A percentile compares a stretch with the other conserved stretches of the same genome.
These are phyloP conservation scores for Temnothorax nylanderi DNA, from an alignment of 1,140 invertebrate species.

Conservation along the genomic window DNA sequence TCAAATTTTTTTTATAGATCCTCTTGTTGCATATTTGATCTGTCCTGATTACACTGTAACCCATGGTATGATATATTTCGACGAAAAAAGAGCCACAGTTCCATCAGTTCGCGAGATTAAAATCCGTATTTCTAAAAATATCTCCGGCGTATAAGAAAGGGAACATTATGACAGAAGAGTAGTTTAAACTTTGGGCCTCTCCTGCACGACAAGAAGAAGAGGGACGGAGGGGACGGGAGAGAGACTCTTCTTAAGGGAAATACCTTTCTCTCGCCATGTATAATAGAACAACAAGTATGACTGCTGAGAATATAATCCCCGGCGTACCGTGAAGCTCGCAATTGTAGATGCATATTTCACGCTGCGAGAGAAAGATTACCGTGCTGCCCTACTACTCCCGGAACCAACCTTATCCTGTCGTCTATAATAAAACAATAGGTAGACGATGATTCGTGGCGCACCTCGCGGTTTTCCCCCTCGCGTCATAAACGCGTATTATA, in stretches of 20 bases:
- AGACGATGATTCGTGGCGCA: constrained; percentile 52
- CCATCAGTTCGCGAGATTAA: constrained; percentile 19
- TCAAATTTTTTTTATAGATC: background rate
- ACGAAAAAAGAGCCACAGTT: background rate
- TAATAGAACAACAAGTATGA: constrained; percentile 63
- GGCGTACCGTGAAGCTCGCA: constrained; percentile 54
- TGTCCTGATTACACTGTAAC: background rate
- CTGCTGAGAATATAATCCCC: constrained; percentile 59
- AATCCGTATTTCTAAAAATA: constrained; percentile 27
- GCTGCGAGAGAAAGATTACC: constrained; percentile 58
- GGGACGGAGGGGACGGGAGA: no score
- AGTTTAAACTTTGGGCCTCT: constrained; percentile 39
- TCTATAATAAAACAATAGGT: constrained; percentile 62
- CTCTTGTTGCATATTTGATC: background rate
- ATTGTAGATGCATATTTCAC: constrained; percentile 62
- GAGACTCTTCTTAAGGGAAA: constrained; percentile 42
- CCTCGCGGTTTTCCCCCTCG: constrained; percentile 38
- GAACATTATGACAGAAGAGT: constrained; percentile 32
- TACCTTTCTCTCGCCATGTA: constrained; percentile 56
- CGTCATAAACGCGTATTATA: constrained; percentile 56
- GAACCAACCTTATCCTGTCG: constrained; percentile 60
- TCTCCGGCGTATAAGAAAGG: background rate
- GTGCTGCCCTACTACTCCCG: constrained; percentile 27
- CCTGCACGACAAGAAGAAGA: background rate
- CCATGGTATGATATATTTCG: background rate